Base-by-base conservation (phyloP, 2,797 vertebrate genomes). In the Capromys pilorides region DNA sequence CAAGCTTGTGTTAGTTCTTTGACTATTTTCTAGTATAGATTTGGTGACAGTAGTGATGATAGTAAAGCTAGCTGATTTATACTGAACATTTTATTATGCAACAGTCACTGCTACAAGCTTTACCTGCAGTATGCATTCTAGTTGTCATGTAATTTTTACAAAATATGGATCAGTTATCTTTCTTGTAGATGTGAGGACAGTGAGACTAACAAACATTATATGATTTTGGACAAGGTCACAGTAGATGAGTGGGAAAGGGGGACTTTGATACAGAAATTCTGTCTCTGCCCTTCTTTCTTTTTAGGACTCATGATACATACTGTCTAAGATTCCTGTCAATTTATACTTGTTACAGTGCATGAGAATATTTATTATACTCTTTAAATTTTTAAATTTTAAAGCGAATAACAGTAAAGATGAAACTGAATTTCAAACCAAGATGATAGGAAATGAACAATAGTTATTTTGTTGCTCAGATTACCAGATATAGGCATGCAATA, bases 41-140 rank as follows among this genome's bases (percentile, higher is more conserved):
- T 64, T 82, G 8, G 39, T 82, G 90, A 86, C 92, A 81, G 80
- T 95, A 71, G 82, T 90, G 90, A 75, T 54, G 2, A 45, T 79
- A 14, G 79, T 84, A 90, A 88, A 96, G 97, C 83, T 82, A 64
- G 24, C 73, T 71, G 31, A 75, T 24, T 89, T 87, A 57, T 77
- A 91, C 45, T 66, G 64, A 95, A 14, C 39, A 49, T 84, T 57
- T 45, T 88, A 77, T 51, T 90, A 22, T 83, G 33, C 83, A 28
- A 21, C 8, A 49, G 13, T 54, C 39, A 45, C 51, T 54, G 1
- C 90, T 33, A 51, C 51, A 33, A n/a, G 36, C 28, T 90, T 95
- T 77, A 33, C 8, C 4, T 61, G 8, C 14, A n/a, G 45, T 61
- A 31, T 8, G n/a, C 24, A 62, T 85, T 93, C 62, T 19, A 73